phyloP scores from a whole-genome alignment of 2,888 invertebrate species.

The Tetropium fuscum region DNA sequence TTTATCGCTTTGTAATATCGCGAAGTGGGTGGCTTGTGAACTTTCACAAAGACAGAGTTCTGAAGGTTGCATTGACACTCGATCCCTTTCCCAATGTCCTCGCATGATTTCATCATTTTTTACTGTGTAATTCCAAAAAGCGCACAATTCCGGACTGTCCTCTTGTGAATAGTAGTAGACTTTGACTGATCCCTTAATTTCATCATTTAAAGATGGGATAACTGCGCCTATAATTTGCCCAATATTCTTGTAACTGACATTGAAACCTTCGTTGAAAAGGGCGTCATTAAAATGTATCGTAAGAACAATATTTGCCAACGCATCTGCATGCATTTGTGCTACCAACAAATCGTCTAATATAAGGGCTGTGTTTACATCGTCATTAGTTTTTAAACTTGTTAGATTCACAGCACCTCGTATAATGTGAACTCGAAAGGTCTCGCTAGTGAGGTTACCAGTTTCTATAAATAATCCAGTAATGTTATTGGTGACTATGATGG shows the following conservation, averaged over 20 bases:
- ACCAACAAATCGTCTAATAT: slow-evolving; percentile 41
- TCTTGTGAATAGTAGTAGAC: slow-evolving; percentile 4
- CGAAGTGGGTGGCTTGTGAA: slow-evolving; percentile 42
- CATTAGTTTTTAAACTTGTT: not conserved
- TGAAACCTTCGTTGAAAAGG: slow-evolving; percentile 41
- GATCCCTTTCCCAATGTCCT: slow-evolving; percentile 33
- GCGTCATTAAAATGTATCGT: slow-evolving; percentile 40
- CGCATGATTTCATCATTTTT: not conserved
- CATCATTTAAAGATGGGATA: not conserved
- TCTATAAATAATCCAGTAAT: slow-evolving; percentile 65
- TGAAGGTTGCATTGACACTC: not conserved
- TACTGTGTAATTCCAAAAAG: slow-evolving; percentile 34
- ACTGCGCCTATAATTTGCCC: slow-evolving; percentile 12
- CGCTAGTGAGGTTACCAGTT: slow-evolving; percentile 57
- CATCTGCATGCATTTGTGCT: slow-evolving; percentile 29
- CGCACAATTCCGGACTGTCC: slow-evolving; percentile 16
- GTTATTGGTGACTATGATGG: slow-evolving; percentile 67
- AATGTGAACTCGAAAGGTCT: slow-evolving; percentile 7
- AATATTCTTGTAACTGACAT: slow-evolving; percentile 9
- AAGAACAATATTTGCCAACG: slow-evolving; percentile 33
- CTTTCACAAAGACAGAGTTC: slow-evolving; percentile 30
- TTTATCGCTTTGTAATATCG: slow-evolving; percentile 28
- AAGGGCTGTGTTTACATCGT: slow-evolving; percentile 37
- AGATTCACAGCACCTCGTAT: not conserved
- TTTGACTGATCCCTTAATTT: not conserved